A percentile compares a stretch with the other conserved stretches of the same genome.
Evolutionary conservation across 2,797 vertebrate genomes (phyloP).

Genomic region (Parambassis ranga): DNA sequence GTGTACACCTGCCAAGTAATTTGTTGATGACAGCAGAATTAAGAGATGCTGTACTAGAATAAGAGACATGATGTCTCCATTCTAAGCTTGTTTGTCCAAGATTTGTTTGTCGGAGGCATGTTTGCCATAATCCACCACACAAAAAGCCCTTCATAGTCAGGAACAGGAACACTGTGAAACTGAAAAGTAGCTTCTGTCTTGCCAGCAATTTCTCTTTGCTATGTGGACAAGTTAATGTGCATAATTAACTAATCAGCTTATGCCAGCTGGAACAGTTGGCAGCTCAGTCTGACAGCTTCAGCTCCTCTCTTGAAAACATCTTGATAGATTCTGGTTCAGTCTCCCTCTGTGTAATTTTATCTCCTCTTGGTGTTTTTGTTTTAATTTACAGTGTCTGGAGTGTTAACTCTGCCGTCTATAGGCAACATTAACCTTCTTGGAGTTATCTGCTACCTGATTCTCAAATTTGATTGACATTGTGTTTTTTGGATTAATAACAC

Average conservation of each 20-base stretch:
- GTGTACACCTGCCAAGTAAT: background rate
- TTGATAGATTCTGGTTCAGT: slow-evolving; percentile 59
- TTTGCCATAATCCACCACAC: slow-evolving; percentile 26
- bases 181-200: slow-evolving; percentile 48
- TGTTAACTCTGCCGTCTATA: background rate
- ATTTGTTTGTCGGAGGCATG: slow-evolving; percentile 17
- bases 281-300: slow-evolving; percentile 52
- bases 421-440: too few relatives aligned
- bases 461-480: too few relatives aligned
- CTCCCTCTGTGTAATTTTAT: slow-evolving; percentile 49
- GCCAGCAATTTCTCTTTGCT: slow-evolving; percentile 51
- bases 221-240: slow-evolving; percentile 72
- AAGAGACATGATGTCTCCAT: background rate
- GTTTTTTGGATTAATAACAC: too few relatives aligned
- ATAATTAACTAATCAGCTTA: slow-evolving; percentile 78
- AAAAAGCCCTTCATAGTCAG: slow-evolving; percentile 1
- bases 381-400: background rate
- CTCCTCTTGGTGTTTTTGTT: slow-evolving; percentile 17
- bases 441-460: too few relatives aligned
- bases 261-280: slow-evolving; percentile 77
- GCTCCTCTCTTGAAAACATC: slow-evolving; percentile 65
- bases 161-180: slow-evolving; percentile 40
- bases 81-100: slow-evolving; percentile 1
- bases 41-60: slow-evolving; percentile 7
- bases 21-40: slow-evolving; percentile 8